Base-by-base conservation (phyloP, 2,113 vertebrate genomes). In the Zapus hudsonius region DNA sequence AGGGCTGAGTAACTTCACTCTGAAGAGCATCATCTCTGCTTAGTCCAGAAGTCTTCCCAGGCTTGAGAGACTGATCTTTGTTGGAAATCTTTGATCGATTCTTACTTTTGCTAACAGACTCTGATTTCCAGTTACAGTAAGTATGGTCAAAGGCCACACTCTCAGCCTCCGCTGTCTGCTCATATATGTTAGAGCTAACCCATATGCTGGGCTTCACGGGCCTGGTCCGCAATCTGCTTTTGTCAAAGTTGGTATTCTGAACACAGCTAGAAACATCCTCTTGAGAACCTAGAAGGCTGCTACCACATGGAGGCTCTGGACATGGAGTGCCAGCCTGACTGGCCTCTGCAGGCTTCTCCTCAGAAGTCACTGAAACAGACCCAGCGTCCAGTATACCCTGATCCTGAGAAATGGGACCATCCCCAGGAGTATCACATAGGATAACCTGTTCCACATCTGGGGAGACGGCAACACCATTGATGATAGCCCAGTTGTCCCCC, bases 161-260 rank as follows among this genome's bases (percentile, higher is more conserved):
- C 13, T 92, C 95, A 5, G 94, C 79, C 74, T 97, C 95, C 12
- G 92, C 85, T 31, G 87, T 42, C 29, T 93, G 94, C 72, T 87
- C 70, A 7, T 91, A 86, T 52, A 87, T 91, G 29, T 95, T 92
- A 81, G 92, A 94, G 31, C 33, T 94, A 61, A 85, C 72, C 44
- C 94, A 86, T 12, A 73, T 64, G 36, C 96, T 95, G 36, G 95
- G 92, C 1, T 86, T 81, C 4, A 93, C 92, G 0, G 96, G n/a
- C 83, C 96, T 89, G 55, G 96, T 96, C 83, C 96, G 96, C 89
- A 98, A 61, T n/a, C 95, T 94, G 59, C 31, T 92, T 15, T 96
- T 95, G 64, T 95, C 87, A 20, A 91, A 59, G n/a, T 8, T 29
- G 29, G 66, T 64, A 76, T 75, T 94, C 19, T 70, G 96, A 6